These are phyloP conservation scores for Plutella xylostella DNA, from an alignment of 2,888 invertebrate genomes.

Conservation along the genomic window DNA sequence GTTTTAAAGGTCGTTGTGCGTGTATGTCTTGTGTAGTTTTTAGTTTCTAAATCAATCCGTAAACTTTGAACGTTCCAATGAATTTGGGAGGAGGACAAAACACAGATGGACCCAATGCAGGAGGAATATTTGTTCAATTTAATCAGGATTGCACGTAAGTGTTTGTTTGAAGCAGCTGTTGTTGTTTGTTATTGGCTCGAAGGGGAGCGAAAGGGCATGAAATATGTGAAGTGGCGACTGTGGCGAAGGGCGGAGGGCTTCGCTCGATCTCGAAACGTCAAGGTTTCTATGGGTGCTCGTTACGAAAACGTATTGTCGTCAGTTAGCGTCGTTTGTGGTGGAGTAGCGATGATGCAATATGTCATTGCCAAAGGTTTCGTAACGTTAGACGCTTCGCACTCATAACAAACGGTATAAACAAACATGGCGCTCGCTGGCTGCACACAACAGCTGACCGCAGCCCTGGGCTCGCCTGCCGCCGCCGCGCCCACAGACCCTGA, in stretches of 20 bases:
- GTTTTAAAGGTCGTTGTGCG: constrained; percentile 41
- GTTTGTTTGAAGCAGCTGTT: constrained; percentile 1
- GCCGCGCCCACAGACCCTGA: too few relatives aligned
- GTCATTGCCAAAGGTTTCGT: constrained; percentile 52
- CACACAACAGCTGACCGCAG: constrained; percentile 11
- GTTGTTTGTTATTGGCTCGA: background rate
- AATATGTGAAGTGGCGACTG: too few relatives aligned
- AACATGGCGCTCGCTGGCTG: constrained; percentile 28
- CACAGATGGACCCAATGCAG: constrained; percentile 81
- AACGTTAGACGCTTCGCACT: constrained; percentile 23
- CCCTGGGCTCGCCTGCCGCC: background rate
- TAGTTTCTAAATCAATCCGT: constrained; percentile 39
- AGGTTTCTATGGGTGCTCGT: too few relatives aligned
- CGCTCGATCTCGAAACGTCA: background rate
- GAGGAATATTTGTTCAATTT: constrained; percentile 94
- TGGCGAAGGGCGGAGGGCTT: too few relatives aligned
- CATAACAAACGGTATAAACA: constrained; percentile 30
- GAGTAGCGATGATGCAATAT: constrained; percentile 57
- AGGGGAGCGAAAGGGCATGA: background rate
- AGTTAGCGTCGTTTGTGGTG: constrained; percentile 13
- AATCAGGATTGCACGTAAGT: constrained; percentile 99
- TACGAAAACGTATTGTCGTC: too few relatives aligned
- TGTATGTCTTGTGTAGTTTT: constrained; percentile 43
- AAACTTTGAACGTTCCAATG: constrained; percentile 77
- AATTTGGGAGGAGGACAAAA: constrained; percentile 82